Evolutionary conservation across 2,888 invertebrate species (phyloP), one percentile per base, ranked within the genome.

Genomic region (Fragum fragum): DNA sequence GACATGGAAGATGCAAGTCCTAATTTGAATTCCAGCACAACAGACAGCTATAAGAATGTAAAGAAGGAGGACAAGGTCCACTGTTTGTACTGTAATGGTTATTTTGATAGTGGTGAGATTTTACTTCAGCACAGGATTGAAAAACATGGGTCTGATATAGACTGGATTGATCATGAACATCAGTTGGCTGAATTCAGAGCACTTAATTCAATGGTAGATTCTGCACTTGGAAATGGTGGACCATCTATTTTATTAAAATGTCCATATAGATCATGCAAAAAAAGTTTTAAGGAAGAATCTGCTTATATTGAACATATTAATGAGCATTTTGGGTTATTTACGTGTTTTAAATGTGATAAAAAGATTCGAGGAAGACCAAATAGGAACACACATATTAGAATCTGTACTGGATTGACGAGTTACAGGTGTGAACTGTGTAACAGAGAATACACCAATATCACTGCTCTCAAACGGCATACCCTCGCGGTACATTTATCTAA

Each of bases 311-410:
- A 61, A 32, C 61, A 61, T 32, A 18, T 61, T 18, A 32, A 61
- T 32, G 29, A 28, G 16, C 61, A 61, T 61, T 28, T 61, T 11
- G 61, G 61, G n/a, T 29, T 61, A 28, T 61, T 29, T 32, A 61
- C 32, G 1, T 61, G 61, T 32, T 61, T 61, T 61, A 61, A 61
- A 18, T 61, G 61, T 32, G 32, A 29, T 32, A 61, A 32, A 32
- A 61, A 29, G 61, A 18, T 61, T 16, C 32, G 61, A 18, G 61
- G 61, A n/a, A 28, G 32, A n/a, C n/a, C 61, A 1, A 61, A 61
- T n/a, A 61, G 18, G 61, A 32, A 61, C 28, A 61, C 32, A 11
- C 61, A 61, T 61, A 28, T 61, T n/a, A 32, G 61, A 2, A 32
- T 32, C 6, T 61, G 61, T 32, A 61, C 61, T 29, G 61, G 32